Percentiles rank a stretch among this genome's conserved stretches.
These are phyloP conservation scores for Drosophila quadrilineata DNA, from an alignment of 1,140 invertebrate genomes.

Conservation along the genomic window DNA sequence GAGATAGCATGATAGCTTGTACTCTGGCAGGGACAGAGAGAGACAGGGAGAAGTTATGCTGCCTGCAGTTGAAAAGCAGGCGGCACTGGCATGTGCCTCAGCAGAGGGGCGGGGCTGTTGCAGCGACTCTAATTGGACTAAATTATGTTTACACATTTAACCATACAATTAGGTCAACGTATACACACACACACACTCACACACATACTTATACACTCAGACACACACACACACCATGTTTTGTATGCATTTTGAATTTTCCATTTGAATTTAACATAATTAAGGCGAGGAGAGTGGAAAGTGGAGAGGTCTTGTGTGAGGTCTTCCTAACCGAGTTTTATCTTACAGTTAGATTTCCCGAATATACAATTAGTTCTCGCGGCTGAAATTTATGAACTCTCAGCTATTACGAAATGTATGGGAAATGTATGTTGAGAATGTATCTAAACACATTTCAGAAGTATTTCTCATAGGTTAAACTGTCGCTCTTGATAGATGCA, in stretches of 20 bases:
- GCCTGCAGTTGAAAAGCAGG: no score
- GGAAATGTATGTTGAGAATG: slow-evolving; percentile 33
- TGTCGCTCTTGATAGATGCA: background rate
- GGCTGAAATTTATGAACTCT: slow-evolving; percentile 25
- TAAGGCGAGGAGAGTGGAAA: slow-evolving; percentile 14
- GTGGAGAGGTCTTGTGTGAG: slow-evolving; percentile 28
- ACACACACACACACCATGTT: no score
- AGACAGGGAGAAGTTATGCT: no score
- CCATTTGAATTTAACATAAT: slow-evolving; percentile 60
- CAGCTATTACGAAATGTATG: slow-evolving; percentile 20
- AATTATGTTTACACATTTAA: slow-evolving; percentile 77
- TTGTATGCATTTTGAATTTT: no score
- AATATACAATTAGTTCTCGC: slow-evolving; percentile 62
- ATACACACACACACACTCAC: background rate
- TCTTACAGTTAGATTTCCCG: slow-evolving; percentile 36
- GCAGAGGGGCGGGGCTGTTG: slow-evolving; percentile 7
- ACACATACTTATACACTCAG: background rate
- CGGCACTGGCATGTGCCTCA: slow-evolving; percentile 17
- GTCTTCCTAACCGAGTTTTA: slow-evolving; percentile 44
- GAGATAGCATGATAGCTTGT: no score
- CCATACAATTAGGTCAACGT: slow-evolving; percentile 64
- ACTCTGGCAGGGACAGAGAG: background rate
- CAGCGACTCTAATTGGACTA: slow-evolving; percentile 66
- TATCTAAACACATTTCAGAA: background rate
- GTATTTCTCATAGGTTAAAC: slow-evolving; percentile 16